Percentiles rank a stretch among this genome's conserved stretches.
Conservation (phyloP, 1,140 invertebrate species). For the Calephelis nemesis region DNA sequence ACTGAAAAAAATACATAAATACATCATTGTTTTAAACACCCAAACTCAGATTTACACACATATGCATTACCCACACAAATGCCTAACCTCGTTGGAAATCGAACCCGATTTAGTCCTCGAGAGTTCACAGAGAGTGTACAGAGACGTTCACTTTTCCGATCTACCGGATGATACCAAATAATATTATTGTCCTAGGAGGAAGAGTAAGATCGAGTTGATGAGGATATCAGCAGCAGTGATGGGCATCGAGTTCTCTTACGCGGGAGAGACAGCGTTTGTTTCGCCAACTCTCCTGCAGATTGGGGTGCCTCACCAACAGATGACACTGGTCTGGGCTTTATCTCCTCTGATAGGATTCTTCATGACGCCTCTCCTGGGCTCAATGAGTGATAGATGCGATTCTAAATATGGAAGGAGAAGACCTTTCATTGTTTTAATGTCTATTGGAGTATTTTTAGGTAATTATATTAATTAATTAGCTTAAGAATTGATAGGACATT, state of each 20-base stretch:
- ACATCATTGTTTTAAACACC: no score
- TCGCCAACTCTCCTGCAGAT: conserved; percentile 96
- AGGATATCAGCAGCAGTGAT: conserved; percentile 95
- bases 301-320: conserved; percentile 92
- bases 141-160: no score
- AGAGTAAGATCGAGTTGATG: conserved; percentile 90
- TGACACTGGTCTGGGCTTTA: conserved; percentile 97
- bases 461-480: conserved; percentile 38
- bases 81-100: no score
- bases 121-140: no score
- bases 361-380: conserved; percentile 94
- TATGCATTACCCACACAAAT: no score
- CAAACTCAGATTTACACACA: no score
- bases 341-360: conserved; percentile 96
- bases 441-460: conserved; percentile 94
- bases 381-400: conserved; percentile 93
- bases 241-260: conserved; percentile 98
- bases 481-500: no score
- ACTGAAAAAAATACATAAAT: no score
- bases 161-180: no score
- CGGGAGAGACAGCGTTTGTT: conserved; percentile 97
- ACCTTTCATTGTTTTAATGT: conserved; percentile 94
- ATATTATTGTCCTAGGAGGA: conserved; percentile 80
- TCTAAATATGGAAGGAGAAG: conserved; percentile 89
- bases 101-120: no score